These are phyloP conservation scores for Zaprionus nigranus DNA, from an alignment of 1,140 invertebrate genomes.

Conservation along the genomic window DNA sequence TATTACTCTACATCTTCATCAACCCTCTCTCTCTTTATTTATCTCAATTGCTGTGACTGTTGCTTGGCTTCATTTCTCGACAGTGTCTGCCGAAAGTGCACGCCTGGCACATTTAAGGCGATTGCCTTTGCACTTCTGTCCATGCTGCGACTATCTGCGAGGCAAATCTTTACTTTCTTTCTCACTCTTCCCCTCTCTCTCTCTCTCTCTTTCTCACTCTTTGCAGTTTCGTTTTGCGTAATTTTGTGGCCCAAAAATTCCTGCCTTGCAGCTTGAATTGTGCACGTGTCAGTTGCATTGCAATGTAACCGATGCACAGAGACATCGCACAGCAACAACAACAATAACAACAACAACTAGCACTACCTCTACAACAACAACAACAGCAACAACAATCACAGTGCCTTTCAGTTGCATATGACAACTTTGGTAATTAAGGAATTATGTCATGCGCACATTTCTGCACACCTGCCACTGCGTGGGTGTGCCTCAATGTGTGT, in stretches of 20 bases:
- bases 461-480: slow-evolving; percentile 8
- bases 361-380: background rate
- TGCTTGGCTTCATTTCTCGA: background rate
- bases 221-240: background rate
- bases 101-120: background rate
- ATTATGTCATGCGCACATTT: slow-evolving; percentile 77
- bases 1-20: too few relatives aligned
- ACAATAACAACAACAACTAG: slow-evolving; percentile 7
- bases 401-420: slow-evolving; percentile 61
- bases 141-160: background rate
- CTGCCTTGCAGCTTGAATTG: slow-evolving; percentile 8
- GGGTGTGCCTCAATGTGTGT: slow-evolving; percentile 8
- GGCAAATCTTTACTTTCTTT: background rate
- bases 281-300: slow-evolving; percentile 22
- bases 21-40: background rate
- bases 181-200: background rate
- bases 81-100: background rate
- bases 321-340: background rate
- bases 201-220: background rate
- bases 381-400: slow-evolving; percentile 21
- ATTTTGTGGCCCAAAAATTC: background rate
- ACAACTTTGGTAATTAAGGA: slow-evolving; percentile 81
- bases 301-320: slow-evolving; percentile 7
- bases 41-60: background rate
- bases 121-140: background rate